A percentile compares a stretch with the other conserved stretches of the same genome.
Evolutionary conservation across 2,113 vertebrate species (phyloP).

Genomic region (Malurus cyaneus): DNA sequence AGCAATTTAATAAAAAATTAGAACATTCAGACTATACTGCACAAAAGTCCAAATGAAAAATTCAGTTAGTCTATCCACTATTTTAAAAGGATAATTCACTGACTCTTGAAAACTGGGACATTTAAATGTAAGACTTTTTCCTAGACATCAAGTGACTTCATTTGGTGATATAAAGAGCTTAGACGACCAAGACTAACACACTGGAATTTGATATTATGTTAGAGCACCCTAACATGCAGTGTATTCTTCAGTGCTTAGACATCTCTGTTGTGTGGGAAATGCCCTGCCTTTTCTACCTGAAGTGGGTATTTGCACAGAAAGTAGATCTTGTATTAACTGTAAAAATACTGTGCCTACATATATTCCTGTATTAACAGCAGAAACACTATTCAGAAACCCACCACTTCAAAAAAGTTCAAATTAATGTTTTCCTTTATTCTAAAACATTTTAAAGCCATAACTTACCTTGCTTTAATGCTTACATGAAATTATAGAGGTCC

Average conservation of each 20-base stretch:
- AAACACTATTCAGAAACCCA: not conserved
- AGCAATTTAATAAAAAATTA: not conserved
- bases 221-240: accelerated
- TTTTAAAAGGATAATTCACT: not conserved
- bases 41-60: not conserved
- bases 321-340: not conserved
- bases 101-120: not conserved
- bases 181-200: not conserved
- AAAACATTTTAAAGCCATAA: not conserved
- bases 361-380: not conserved
- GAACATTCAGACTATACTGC: not conserved
- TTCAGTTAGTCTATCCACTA: not conserved
- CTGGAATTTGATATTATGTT: not conserved
- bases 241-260: not conserved
- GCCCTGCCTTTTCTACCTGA: not conserved
- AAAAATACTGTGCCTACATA: not conserved
- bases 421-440: not conserved
- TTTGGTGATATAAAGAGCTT: not conserved
- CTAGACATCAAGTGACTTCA: not conserved
- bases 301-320: not conserved
- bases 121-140: not conserved
- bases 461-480: not conserved
- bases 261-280: not conserved
- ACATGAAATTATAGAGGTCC: not conserved
- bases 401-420: not conserved